These are phyloP conservation scores for Pocillopora verrucosa DNA, from an alignment of 64 coral and sea anemone species.

Conservation along the genomic window DNA sequence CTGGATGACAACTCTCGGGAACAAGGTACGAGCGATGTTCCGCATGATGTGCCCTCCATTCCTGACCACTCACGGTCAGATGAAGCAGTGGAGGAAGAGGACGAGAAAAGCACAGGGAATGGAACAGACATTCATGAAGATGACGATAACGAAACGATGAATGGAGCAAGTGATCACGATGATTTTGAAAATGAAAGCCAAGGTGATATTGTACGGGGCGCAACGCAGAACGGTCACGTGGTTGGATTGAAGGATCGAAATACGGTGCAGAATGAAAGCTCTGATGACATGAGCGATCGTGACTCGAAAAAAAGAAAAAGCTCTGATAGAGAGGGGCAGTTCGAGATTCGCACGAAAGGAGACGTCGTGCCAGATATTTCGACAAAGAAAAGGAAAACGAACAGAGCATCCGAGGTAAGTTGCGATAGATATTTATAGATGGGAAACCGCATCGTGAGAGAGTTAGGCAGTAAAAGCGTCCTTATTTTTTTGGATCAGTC, in stretches of 20 bases:
- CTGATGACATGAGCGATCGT: not conserved
- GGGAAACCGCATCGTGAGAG: no score
- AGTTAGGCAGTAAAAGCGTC: no score
- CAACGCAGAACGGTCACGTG: not conserved
- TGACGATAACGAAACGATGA: not conserved
- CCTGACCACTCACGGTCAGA: not conserved
- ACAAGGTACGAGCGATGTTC: not conserved
- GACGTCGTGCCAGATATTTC: no score
- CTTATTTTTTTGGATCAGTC: no score
- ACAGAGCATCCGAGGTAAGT: not conserved
- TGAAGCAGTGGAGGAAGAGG: not conserved
- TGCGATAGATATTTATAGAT: not conserved
- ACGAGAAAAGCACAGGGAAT: not conserved
- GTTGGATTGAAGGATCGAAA: not conserved
- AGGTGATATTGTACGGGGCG: no score
- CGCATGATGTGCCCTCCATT: not conserved
- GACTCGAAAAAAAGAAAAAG: not conserved
- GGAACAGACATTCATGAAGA: not conserved
- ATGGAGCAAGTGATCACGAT: not conserved
- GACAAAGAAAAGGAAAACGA: constrained; percentile 14
- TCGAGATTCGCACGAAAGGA: not conserved
- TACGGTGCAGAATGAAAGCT: not conserved
- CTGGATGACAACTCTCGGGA: not conserved
- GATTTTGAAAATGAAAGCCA: not conserved
- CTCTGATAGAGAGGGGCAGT: not conserved